Conservation (phyloP, 2,797 vertebrate species). For the Xenentodon cancila region DNA sequence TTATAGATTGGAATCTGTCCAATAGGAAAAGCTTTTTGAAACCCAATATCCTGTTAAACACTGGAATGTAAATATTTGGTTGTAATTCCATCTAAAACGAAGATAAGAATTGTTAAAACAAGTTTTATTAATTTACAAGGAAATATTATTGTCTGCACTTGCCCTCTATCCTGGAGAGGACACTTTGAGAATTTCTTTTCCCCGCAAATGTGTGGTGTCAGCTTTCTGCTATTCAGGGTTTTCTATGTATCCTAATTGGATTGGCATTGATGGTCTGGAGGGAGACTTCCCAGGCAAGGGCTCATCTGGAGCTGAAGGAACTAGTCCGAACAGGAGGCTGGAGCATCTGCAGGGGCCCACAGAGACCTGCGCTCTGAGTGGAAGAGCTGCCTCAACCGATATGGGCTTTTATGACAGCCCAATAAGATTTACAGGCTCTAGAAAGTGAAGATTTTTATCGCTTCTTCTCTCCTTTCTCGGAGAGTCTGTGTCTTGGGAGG, state of each 20-base stretch:
- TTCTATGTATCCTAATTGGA: slow-evolving; percentile 87
- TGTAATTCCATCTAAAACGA: slow-evolving; percentile 88
- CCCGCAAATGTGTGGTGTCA: slow-evolving; percentile 88
- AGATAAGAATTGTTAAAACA: slow-evolving; percentile 92
- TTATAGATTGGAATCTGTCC: slow-evolving; percentile 83
- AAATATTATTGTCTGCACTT: slow-evolving; percentile 86
- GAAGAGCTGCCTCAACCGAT: slow-evolving; percentile 86
- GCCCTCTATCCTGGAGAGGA: slow-evolving; percentile 84
- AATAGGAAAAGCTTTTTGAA: slow-evolving; percentile 88
- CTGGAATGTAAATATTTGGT: slow-evolving; percentile 98
- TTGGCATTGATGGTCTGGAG: slow-evolving; percentile 91
- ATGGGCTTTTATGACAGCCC: slow-evolving; percentile 91
- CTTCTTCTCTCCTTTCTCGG: slow-evolving; percentile 88
- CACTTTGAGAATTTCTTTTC: slow-evolving; percentile 87
- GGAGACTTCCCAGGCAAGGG: slow-evolving; percentile 85
- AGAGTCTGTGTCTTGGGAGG: slow-evolving; percentile 94
- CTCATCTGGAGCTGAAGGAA: slow-evolving; percentile 85
- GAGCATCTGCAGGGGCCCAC: slow-evolving; percentile 82
- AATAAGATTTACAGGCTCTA: slow-evolving; percentile 89
- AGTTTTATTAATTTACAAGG: slow-evolving; percentile 92
- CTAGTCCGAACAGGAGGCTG: slow-evolving; percentile 83
- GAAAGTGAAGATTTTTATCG: slow-evolving; percentile 93
- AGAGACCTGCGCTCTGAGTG: slow-evolving; percentile 82
- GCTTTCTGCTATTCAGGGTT: slow-evolving; percentile 87
- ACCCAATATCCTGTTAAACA: slow-evolving; percentile 91